phyloP scores from a whole-genome alignment of 1,140 invertebrate genomes.

The Drosophila oshimai region DNA sequence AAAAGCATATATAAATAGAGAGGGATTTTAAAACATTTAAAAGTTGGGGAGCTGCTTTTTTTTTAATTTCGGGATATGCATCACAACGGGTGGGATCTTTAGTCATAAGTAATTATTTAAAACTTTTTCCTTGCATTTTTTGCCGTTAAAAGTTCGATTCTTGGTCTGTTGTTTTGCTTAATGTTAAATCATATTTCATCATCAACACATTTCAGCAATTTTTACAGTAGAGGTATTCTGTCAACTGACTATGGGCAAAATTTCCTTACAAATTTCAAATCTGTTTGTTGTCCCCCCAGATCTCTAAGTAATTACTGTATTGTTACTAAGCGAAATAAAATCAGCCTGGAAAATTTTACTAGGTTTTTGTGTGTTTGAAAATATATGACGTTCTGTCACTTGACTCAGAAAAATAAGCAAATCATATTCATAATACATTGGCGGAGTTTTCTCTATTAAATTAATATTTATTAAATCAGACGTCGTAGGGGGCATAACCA shows the following conservation, averaged over 20 bases:
- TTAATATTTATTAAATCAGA: too few species aligned
- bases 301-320: constrained; percentile 2
- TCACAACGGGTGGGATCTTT: not conserved
- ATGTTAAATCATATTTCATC: not conserved
- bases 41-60: not conserved
- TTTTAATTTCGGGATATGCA: not conserved
- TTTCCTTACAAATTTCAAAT: not conserved
- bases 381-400: too few species aligned
- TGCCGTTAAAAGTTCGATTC: not conserved
- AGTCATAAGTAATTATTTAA: not conserved
- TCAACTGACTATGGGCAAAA: not conserved
- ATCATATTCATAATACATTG: too few species aligned
- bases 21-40: not conserved
- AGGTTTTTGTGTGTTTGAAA: not conserved
- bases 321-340: constrained; percentile 3
- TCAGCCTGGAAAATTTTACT: constrained; percentile 1
- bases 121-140: not conserved
- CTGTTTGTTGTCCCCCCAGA: constrained; percentile 1
- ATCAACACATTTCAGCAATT: not conserved
- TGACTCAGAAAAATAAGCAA: too few species aligned
- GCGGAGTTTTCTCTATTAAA: too few species aligned
- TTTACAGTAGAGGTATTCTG: not conserved
- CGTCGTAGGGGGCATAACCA: too few species aligned
- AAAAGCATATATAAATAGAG: not conserved
- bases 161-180: not conserved